Percentiles rank a stretch among this genome's conserved stretches.
phyloP scores from a whole-genome alignment of 2,888 invertebrate species.

The Heliconius sara region DNA sequence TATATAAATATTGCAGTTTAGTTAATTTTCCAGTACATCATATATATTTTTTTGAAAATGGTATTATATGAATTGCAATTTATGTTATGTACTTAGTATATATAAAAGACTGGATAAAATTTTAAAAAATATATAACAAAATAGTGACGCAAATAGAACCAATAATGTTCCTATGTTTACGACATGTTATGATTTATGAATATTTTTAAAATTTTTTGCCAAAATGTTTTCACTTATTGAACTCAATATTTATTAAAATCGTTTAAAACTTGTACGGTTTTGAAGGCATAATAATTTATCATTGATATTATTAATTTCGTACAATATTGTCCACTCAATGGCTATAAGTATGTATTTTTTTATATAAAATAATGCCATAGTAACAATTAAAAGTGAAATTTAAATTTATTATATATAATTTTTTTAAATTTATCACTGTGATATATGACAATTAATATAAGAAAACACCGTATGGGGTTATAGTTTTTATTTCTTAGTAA shows the following conservation, averaged over 20 bases:
- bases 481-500: constrained; percentile 49
- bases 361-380: constrained; percentile 1
- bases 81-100: background rate
- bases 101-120: background rate
- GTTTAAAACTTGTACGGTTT: background rate
- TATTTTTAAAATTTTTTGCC: background rate
- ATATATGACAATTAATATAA: constrained; percentile 52
- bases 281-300: background rate
- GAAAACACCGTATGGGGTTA: constrained; percentile 48
- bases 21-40: background rate
- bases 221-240: constrained; percentile 13
- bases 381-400: constrained; percentile 7
- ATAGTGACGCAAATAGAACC: constrained; percentile 10
- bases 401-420: constrained; percentile 41
- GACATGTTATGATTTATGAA: background rate
- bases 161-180: constrained; percentile 20
- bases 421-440: constrained; percentile 55
- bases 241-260: constrained; percentile 1
- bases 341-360: constrained; percentile 6
- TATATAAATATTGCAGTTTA: background rate
- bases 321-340: constrained; percentile 13
- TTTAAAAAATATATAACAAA: background rate
- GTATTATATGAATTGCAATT: background rate
- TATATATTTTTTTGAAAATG: background rate
- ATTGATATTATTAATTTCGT: background rate